Percentiles rank a stretch among this genome's conserved stretches.
These are phyloP conservation scores for Lepidothrix coronata DNA, from an alignment of 2,113 vertebrate genomes.

Conservation along the genomic window DNA sequence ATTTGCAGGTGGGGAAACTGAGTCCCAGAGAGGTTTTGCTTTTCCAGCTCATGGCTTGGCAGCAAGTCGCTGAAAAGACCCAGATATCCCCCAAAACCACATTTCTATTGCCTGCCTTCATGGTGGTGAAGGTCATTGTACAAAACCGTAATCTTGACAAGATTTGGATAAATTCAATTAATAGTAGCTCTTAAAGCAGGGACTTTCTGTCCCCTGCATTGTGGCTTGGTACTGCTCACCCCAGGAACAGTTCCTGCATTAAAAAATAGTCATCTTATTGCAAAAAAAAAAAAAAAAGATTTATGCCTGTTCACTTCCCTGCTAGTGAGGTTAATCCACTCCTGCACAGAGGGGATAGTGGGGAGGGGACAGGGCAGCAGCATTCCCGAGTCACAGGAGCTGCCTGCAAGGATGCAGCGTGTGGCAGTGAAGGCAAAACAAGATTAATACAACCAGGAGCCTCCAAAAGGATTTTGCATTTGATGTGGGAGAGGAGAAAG, in stretches of 20 bases:
- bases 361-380: not conserved
- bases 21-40: not conserved
- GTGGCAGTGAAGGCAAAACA: not conserved
- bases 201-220: not conserved
- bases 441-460: not conserved
- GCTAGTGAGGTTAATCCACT: not conserved
- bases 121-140: not conserved
- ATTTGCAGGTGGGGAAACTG: not conserved
- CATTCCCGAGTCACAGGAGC: accelerated
- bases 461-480: not conserved
- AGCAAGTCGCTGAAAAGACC: accelerated
- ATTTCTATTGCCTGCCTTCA: not conserved
- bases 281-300: not conserved
- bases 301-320: not conserved
- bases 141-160: not conserved
- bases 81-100: not conserved
- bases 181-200: not conserved
- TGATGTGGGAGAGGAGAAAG: not conserved
- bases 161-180: not conserved
- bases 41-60: not conserved
- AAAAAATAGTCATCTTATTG: not conserved
- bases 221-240: not conserved
- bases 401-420: not conserved
- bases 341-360: not conserved
- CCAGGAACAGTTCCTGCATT: not conserved